Conservation (phyloP, 2,888 invertebrate species). For the Gibbula magus region DNA sequence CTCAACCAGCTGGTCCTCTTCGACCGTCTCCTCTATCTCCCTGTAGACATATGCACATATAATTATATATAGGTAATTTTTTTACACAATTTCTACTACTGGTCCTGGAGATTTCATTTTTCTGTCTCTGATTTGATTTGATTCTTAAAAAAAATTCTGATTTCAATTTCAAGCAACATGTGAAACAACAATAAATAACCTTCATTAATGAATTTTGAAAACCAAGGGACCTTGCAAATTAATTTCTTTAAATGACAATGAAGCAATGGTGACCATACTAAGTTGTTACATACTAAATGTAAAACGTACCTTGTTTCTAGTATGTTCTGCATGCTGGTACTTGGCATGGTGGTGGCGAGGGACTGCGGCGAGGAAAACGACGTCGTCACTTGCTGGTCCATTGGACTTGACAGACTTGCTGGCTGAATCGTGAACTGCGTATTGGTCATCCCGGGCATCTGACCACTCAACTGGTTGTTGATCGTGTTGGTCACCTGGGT, state of each 20-base stretch:
- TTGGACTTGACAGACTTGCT: not conserved
- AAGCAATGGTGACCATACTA: not conserved
- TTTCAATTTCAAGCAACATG: no score
- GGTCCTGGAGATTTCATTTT: no score
- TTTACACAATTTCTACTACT: no score
- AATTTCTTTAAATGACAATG: no score
- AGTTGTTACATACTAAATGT: no score
- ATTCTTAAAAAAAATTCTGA: no score
- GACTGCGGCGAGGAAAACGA: conserved; percentile 12
- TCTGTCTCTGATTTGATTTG: no score
- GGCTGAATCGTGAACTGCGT: conserved; percentile 23
- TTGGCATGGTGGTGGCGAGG: conserved; percentile 36
- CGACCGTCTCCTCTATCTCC: conserved; percentile 23
- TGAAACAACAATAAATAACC: no score
- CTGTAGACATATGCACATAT: no score
- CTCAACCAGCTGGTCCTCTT: conserved; percentile 22
- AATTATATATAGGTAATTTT: no score
- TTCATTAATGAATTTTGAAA: no score
- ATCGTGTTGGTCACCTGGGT: conserved; percentile 27
- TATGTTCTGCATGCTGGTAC: conserved; percentile 61
- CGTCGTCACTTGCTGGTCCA: conserved; percentile 28
- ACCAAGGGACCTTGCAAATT: no score
- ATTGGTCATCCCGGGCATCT: conserved; percentile 32
- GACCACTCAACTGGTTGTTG: conserved; percentile 39
- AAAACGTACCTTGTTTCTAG: not conserved